Percentiles rank a stretch among this genome's conserved stretches.
These are phyloP conservation scores for Pelodiscus sinensis DNA, from an alignment of 2,113 vertebrate species.

Conservation along the genomic window DNA sequence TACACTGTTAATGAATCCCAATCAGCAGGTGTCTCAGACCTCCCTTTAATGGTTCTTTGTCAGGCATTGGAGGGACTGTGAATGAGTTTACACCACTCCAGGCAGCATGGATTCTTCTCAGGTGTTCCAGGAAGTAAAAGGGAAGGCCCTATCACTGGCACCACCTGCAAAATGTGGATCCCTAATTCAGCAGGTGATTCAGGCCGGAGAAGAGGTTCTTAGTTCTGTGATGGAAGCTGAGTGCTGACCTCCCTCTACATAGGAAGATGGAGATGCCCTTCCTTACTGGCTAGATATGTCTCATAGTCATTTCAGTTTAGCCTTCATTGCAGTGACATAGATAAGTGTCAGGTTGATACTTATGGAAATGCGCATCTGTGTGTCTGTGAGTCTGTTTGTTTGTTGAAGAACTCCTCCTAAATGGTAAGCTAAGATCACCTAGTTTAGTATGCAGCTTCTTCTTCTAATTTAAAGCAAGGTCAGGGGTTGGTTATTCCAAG, in stretches of 20 bases:
- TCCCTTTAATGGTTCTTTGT: not conserved
- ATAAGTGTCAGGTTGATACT: not conserved
- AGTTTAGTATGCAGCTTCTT: too few species aligned
- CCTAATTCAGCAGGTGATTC: not conserved
- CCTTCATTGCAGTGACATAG: not conserved
- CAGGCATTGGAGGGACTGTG: not conserved
- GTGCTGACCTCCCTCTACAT: not conserved
- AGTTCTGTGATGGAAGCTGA: not conserved
- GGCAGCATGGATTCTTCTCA: not conserved
- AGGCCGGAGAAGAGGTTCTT: not conserved
- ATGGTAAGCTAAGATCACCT: too few species aligned
- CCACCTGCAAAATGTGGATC: not conserved
- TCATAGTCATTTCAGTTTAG: not conserved
- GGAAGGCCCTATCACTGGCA: not conserved
- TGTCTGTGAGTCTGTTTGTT: too few species aligned
- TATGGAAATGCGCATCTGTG: too few species aligned
- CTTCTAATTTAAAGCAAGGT: too few species aligned
- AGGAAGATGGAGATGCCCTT: not conserved
- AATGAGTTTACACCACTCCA: not conserved
- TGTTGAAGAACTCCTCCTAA: too few species aligned
- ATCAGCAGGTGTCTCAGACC: not conserved
- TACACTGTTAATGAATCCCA: not conserved
- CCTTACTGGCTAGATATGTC: not conserved
- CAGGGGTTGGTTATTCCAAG: too few species aligned
- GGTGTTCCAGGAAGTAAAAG: not conserved